Percentiles rank a stretch among this genome's conserved stretches.
Conservation (phyloP, 2,888 invertebrate genomes). For the Sepioteuthis lessoniana region DNA sequence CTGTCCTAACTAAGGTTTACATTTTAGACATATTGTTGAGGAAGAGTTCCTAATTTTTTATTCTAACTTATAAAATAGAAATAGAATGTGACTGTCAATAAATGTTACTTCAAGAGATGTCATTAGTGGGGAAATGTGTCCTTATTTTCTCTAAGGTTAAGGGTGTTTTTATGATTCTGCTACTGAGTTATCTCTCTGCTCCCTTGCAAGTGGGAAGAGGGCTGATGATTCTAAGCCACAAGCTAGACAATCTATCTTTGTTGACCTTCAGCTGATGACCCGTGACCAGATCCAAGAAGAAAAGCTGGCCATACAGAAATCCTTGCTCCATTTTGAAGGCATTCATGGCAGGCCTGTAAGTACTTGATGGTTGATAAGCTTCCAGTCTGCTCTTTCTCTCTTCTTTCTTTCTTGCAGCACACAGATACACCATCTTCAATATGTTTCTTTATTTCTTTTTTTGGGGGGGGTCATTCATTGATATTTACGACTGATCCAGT, state of each 20-base stretch:
- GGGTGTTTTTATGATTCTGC: too few relatives aligned
- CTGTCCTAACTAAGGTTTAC: too few relatives aligned
- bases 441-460: neutral
- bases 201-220: neutral
- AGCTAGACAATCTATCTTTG: neutral
- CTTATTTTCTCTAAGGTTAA: too few relatives aligned
- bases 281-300: conserved; percentile 89
- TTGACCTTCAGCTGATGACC: conserved; percentile 79
- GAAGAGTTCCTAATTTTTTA: too few relatives aligned
- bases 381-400: neutral
- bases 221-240: neutral
- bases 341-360: conserved; percentile 87
- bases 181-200: neutral
- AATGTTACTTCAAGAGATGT: too few relatives aligned
- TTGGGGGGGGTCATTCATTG: neutral
- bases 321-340: conserved; percentile 89
- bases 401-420: neutral
- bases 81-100: too few relatives aligned
- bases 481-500: neutral
- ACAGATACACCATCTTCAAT: too few relatives aligned
- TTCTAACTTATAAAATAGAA: too few relatives aligned
- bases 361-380: conserved; percentile 43
- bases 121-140: too few relatives aligned
- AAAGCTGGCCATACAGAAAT: conserved; percentile 92
- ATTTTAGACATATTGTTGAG: too few relatives aligned